Evolutionary conservation across 2,888 invertebrate species (phyloP).

Genomic region (Dromius quadrimaculatus): DNA sequence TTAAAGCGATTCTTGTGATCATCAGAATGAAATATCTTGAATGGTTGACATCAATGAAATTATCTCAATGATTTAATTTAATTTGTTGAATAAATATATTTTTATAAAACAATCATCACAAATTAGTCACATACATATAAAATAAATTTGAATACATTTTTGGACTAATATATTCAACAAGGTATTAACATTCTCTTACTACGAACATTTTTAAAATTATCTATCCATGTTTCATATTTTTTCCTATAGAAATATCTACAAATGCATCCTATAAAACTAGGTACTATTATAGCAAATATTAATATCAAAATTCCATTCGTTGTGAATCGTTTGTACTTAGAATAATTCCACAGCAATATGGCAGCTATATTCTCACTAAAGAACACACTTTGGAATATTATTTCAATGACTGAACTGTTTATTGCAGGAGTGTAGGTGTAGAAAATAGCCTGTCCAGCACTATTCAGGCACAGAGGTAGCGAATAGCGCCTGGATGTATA

Average conservation of each 20-base stretch:
- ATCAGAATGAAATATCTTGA: no score
- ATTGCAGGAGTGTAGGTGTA: conserved; percentile 12
- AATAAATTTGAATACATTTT: no score
- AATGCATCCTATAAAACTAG: background rate
- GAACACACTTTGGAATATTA: background rate
- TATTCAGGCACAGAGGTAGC: background rate
- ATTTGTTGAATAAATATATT: no score
- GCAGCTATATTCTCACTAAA: conserved; percentile 12
- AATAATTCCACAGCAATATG: background rate
- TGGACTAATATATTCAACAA: no score
- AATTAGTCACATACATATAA: no score
- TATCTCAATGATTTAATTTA: no score
- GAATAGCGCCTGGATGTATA: background rate
- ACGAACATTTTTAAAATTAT: background rate
- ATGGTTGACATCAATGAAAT: no score
- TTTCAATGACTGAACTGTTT: background rate
- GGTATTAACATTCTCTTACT: background rate
- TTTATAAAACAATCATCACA: no score
- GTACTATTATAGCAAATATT: background rate
- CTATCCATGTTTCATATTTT: background rate
- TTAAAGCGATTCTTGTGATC: no score
- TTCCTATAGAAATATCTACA: conserved; percentile 22
- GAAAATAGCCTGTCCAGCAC: background rate
- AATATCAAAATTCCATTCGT: conserved; percentile 1
- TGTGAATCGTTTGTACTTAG: background rate